Conservation (phyloP, 2,113 vertebrate genomes). For the Falcunculus frontatus region DNA sequence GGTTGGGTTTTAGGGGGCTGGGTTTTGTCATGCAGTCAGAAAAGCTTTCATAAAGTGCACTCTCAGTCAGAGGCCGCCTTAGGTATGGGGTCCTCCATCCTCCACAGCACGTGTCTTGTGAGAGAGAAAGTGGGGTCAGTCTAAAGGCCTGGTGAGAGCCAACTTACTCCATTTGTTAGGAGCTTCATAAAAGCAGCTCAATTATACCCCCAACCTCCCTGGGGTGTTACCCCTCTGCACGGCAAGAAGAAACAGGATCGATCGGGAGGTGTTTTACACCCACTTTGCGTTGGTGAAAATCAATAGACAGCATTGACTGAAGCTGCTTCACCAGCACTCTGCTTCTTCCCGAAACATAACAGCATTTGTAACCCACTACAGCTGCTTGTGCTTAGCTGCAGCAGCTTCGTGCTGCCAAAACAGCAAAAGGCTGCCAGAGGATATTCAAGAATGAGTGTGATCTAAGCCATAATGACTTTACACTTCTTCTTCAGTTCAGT, state of each 20-base stretch:
- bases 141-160: neutral
- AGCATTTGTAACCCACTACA: neutral
- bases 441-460: slow-evolving; percentile 11
- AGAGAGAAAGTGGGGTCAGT: neutral
- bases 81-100: neutral
- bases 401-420: neutral
- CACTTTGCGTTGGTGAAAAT: neutral
- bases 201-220: neutral
- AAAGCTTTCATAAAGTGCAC: neutral
- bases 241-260: neutral
- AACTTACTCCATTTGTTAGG: neutral
- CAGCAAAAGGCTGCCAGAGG: neutral
- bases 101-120: neutral
- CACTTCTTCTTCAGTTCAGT: neutral
- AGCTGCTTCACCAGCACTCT: neutral
- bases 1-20: neutral
- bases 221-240: neutral
- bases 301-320: neutral
- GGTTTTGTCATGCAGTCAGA: neutral
- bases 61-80: neutral
- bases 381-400: neutral
- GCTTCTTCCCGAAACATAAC: neutral
- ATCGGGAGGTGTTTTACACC: neutral
- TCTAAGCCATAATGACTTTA: slow-evolving; percentile 27
- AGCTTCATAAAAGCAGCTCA: neutral